Evolutionary conservation across 1,140 invertebrate species (phyloP).

Genomic region (Mycetomoellerius zeteki): DNA sequence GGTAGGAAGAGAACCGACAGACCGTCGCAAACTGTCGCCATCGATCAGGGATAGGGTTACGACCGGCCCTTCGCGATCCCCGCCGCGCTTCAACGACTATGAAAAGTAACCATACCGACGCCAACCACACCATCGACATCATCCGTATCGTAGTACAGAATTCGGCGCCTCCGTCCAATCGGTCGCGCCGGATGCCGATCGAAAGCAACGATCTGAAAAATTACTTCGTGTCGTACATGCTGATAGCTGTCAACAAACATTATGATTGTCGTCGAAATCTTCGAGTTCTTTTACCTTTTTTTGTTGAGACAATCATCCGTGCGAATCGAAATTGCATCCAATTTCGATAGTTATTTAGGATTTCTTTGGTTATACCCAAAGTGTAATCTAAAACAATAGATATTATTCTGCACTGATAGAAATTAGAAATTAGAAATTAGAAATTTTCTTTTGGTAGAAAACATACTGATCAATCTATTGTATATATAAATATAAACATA

Average conservation of each 20-base stretch:
- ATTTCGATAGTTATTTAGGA: no score
- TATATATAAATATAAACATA: not conserved
- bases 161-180: constrained; percentile 50
- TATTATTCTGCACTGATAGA: not conserved
- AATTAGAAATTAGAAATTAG: no score
- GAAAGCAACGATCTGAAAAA: constrained; percentile 64
- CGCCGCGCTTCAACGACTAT: constrained; percentile 59
- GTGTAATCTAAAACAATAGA: not conserved
- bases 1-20: constrained; percentile 42
- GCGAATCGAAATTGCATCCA: not conserved
- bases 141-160: constrained; percentile 38
- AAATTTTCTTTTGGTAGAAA: not conserved
- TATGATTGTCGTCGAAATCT: constrained; percentile 18
- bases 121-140: constrained; percentile 33
- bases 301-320: not conserved
- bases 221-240: constrained; percentile 55
- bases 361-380: not conserved
- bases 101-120: constrained; percentile 45
- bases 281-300: not conserved
- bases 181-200: constrained; percentile 52
- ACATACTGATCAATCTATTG: not conserved
- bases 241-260: not conserved
- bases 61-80: constrained; percentile 56
- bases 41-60: constrained; percentile 70
- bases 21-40: constrained; percentile 69